Evolutionary conservation across 2,888 invertebrate species (phyloP).

Genomic region (Boloria selene): DNA sequence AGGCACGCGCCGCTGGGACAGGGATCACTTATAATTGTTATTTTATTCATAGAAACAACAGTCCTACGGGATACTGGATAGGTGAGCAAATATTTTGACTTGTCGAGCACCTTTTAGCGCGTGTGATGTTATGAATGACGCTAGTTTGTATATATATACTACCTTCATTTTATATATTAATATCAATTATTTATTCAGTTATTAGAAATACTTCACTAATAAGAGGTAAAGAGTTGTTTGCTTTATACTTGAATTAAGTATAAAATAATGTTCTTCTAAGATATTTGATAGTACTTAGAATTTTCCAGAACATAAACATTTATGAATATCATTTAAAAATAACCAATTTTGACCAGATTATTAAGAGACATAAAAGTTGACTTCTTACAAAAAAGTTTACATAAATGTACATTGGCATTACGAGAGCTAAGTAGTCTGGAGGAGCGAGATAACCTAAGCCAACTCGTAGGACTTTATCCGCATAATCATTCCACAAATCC

Average conservation of each 20-base stretch:
- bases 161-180: neutral
- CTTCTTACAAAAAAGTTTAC: neutral
- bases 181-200: neutral
- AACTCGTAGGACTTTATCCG: conserved; percentile 52
- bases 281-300: no score
- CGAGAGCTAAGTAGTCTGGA: conserved; percentile 51
- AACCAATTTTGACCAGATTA: no score
- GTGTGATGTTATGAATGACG: conserved; percentile 49
- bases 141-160: conserved; percentile 15
- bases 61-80: conserved; percentile 69
- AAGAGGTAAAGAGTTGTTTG: no score
- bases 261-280: no score
- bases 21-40: conserved; percentile 82
- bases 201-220: no score
- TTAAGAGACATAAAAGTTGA: no score
- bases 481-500: conserved; percentile 77
- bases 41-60: conserved; percentile 83
- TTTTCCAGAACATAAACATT: no score
- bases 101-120: conserved; percentile 72
- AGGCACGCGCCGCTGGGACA: conserved; percentile 72
- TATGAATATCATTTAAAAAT: no score
- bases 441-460: conserved; percentile 59
- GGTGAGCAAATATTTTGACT: conserved; percentile 78
- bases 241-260: neutral
- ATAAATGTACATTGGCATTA: conserved; percentile 35